These are phyloP conservation scores for Cordilura impudica DNA, from an alignment of 2,888 invertebrate species.

Conservation along the genomic window DNA sequence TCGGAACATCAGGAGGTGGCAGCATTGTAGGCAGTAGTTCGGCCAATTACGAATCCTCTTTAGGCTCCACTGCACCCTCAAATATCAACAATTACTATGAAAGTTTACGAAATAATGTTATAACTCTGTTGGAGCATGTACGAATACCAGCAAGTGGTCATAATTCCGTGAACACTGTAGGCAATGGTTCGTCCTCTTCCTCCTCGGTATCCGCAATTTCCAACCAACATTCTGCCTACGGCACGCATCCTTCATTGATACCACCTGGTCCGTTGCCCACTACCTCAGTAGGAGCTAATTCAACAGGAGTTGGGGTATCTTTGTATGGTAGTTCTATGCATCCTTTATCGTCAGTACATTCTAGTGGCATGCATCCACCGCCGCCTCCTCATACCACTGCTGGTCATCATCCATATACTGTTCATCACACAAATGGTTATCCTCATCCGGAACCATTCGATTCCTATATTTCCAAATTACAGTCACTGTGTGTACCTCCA, in stretches of 20 bases:
- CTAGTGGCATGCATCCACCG: slow-evolving; percentile 56
- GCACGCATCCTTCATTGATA: slow-evolving; percentile 66
- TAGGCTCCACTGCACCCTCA: slow-evolving; percentile 74
- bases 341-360: slow-evolving; percentile 60
- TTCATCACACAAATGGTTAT: slow-evolving; percentile 72
- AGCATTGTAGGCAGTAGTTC: slow-evolving; percentile 29
- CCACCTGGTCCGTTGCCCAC: slow-evolving; percentile 66
- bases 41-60: slow-evolving; percentile 23
- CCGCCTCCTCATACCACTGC: slow-evolving; percentile 65
- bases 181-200: slow-evolving; percentile 53
- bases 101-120: slow-evolving; percentile 94
- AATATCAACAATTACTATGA: slow-evolving; percentile 95
- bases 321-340: slow-evolving; percentile 63
- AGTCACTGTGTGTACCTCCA: slow-evolving; percentile 89
- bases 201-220: slow-evolving; percentile 35
- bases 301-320: slow-evolving; percentile 42
- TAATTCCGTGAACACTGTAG: slow-evolving; percentile 31
- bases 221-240: slow-evolving; percentile 59
- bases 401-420: slow-evolving; percentile 74
- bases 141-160: slow-evolving; percentile 82
- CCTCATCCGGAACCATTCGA: slow-evolving; percentile 94
- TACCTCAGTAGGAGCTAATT: slow-evolving; percentile 61
- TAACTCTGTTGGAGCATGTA: slow-evolving; percentile 93
- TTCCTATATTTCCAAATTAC: slow-evolving; percentile 93
- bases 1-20: slow-evolving; percentile 9